Percentiles rank a stretch among this genome's conserved stretches.
These are phyloP conservation scores for Neodon shergylaensis DNA, from an alignment of 2,113 vertebrate genomes.

Conservation along the genomic window DNA sequence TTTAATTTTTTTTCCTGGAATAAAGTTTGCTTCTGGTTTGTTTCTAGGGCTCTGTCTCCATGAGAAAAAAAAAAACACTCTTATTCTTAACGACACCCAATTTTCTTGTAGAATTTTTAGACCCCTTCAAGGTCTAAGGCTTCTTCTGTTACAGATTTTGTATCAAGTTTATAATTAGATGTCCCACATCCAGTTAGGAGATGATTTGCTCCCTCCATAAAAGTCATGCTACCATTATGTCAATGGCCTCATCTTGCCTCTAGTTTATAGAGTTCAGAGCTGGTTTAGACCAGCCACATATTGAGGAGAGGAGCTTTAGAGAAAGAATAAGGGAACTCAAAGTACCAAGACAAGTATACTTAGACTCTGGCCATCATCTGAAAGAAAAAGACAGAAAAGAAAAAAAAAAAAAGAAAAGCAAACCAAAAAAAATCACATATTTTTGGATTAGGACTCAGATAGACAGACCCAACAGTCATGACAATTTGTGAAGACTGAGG, in stretches of 20 bases:
- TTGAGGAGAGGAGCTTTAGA: neutral
- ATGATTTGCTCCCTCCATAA: neutral
- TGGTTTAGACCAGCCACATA: neutral
- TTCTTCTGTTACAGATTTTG: neutral
- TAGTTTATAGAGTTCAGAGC: neutral
- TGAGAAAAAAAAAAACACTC: neutral
- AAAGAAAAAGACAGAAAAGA: neutral
- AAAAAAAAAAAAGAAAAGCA: neutral
- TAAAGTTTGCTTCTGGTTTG: too few species aligned
- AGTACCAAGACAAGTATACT: neutral
- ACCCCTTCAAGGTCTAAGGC: neutral
- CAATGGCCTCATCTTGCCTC: neutral
- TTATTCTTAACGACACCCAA: neutral
- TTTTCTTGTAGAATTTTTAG: neutral
- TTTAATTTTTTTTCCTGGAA: too few species aligned
- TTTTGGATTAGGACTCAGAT: neutral
- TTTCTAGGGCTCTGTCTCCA: neutral
- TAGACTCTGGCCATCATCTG: neutral
- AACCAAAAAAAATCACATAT: neutral
- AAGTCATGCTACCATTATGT: neutral
- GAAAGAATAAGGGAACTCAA: neutral
- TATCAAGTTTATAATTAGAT: neutral
- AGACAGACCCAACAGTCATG: neutral
- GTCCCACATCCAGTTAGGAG: neutral
- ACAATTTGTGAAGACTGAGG: neutral